Percentiles rank a stretch among this genome's conserved stretches.
These are phyloP conservation scores for Diadumene lineata DNA, from an alignment of 92 coral and sea anemone genomes.

Conservation along the genomic window DNA sequence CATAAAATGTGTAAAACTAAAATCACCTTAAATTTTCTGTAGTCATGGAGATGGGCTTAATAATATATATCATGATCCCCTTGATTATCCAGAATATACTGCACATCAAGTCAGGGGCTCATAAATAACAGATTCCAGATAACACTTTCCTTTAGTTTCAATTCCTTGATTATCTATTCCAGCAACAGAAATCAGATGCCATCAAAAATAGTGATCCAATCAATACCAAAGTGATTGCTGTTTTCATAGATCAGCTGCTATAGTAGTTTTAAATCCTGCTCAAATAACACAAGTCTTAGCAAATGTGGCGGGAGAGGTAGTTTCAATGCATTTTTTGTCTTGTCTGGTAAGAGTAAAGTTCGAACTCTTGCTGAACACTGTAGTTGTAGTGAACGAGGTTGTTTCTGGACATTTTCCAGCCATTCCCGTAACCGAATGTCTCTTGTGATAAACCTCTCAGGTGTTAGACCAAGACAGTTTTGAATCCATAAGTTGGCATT, in stretches of 20 bases:
- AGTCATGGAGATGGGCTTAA: too few species aligned
- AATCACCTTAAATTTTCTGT: too few species aligned
- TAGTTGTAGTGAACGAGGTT: constrained; percentile 87
- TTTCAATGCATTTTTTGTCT: constrained; percentile 75
- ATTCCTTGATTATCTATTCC: constrained; percentile 9
- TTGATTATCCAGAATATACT: too few species aligned
- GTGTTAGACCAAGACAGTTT: constrained; percentile 88
- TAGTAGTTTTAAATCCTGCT: constrained; percentile 77
- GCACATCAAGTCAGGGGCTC: too few species aligned
- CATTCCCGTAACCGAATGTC: constrained; percentile 82
- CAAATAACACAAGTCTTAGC: constrained; percentile 77
- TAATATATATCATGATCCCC: too few species aligned
- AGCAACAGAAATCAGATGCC: constrained; percentile 1
- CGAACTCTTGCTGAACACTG: constrained; percentile 87
- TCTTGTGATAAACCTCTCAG: constrained; percentile 88
- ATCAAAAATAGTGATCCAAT: constrained; percentile 26
- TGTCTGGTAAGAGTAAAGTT: constrained; percentile 80
- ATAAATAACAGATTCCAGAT: not conserved
- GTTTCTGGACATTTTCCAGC: constrained; percentile 77
- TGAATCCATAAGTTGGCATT: constrained; percentile 96
- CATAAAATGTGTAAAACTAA: too few species aligned
- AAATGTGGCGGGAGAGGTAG: constrained; percentile 76
- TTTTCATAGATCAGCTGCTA: constrained; percentile 51
- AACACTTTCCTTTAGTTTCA: too few species aligned
- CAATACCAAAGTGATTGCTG: too few species aligned